Percentiles rank a stretch among this genome's conserved stretches.
These are phyloP conservation scores for Takifugu ocellatus DNA, from an alignment of 2,797 vertebrate species.

Conservation along the genomic window DNA sequence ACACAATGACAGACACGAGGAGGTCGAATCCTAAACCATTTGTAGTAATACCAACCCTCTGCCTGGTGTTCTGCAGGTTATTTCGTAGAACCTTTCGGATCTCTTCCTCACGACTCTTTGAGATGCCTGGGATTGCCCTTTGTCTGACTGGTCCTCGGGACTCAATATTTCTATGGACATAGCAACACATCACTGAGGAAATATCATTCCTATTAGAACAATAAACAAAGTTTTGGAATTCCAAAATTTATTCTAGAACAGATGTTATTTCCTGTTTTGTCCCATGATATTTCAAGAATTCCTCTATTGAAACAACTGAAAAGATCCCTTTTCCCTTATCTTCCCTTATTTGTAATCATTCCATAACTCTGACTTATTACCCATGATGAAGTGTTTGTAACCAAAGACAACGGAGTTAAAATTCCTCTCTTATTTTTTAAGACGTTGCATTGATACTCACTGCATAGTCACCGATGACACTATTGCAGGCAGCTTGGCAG, in stretches of 20 bases:
- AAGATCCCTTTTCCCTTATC: no score
- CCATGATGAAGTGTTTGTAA: neutral
- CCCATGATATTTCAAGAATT: neutral
- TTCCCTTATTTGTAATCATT: neutral
- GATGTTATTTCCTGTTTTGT: neutral
- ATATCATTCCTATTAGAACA: neutral
- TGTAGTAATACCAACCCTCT: slow-evolving; percentile 76
- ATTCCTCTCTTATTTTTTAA: neutral
- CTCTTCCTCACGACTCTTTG: slow-evolving; percentile 87
- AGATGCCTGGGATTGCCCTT: slow-evolving; percentile 79
- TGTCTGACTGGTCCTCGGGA: slow-evolving; percentile 51
- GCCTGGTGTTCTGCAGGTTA: slow-evolving; percentile 89
- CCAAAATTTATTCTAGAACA: no score
- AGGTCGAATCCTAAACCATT: no score
- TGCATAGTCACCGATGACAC: slow-evolving; percentile 77
- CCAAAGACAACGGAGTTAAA: neutral
- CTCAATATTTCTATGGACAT: slow-evolving; percentile 77
- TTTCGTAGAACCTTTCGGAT: slow-evolving; percentile 85
- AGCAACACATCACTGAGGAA: neutral
- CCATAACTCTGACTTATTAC: no score
- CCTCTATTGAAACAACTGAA: no score
- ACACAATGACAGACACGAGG: neutral
- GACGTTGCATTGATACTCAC: slow-evolving; percentile 28
- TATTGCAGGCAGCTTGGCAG: slow-evolving; percentile 79
- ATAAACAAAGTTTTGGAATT: neutral